Conservation (phyloP, 2,113 vertebrate species). For the Melospiza melodia region DNA sequence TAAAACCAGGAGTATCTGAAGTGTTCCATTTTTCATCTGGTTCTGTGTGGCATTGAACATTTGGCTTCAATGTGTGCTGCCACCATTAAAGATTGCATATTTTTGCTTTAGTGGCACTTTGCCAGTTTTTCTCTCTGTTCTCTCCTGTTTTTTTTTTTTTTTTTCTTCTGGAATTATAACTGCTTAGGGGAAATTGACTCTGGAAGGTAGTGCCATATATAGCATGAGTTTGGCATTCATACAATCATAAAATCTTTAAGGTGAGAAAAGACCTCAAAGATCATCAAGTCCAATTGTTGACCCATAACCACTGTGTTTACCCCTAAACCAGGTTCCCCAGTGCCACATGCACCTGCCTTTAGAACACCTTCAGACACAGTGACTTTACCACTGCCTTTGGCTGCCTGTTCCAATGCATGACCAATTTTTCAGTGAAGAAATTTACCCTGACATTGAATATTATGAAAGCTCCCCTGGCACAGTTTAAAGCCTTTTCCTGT, state of each 20-base stretch:
- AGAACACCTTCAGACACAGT: neutral
- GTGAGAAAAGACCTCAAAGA: neutral
- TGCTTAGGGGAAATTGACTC: neutral
- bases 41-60: neutral
- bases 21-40: neutral
- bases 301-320: neutral
- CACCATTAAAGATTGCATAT: neutral
- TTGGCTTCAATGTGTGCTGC: neutral
- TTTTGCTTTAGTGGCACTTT: neutral
- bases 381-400: neutral
- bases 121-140: neutral
- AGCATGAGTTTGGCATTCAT: neutral
- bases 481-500: neutral
- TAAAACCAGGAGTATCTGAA: neutral
- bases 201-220: neutral
- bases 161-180: neutral
- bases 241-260: neutral
- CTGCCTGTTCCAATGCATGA: neutral
- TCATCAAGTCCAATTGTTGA: neutral
- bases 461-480: neutral
- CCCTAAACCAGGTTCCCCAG: neutral
- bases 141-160: neutral
- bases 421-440: neutral
- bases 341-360: neutral
- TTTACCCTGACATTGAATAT: accelerated